phyloP scores from a whole-genome alignment of 2,113 vertebrate genomes.

The Oryctolagus cuniculus region mOryCun1.1 NC_091441.1:23829001-23829500 shows the following conservation, averaged over 20 bases:
- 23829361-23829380: neutral
- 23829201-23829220: neutral
- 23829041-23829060: neutral
- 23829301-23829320: neutral
- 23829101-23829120: too few relatives aligned
- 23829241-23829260: neutral
- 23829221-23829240: neutral
- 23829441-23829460: neutral
- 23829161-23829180: too few relatives aligned
- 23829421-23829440: neutral
- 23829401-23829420: neutral
- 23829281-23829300: neutral
- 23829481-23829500: neutral
- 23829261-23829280: neutral
- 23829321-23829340: neutral
- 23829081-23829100: neutral
- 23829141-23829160: too few relatives aligned
- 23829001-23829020: neutral
- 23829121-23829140: too few relatives aligned
- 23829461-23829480: too few relatives aligned
- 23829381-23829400: neutral
- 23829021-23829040: neutral
- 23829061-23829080: neutral
- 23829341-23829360: neutral
- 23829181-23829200: too few relatives aligned